Evolutionary conservation across 1,140 invertebrate genomes (phyloP), one percentile per base, ranked within the genome.

Genomic region (Drosophila saltans): DNA sequence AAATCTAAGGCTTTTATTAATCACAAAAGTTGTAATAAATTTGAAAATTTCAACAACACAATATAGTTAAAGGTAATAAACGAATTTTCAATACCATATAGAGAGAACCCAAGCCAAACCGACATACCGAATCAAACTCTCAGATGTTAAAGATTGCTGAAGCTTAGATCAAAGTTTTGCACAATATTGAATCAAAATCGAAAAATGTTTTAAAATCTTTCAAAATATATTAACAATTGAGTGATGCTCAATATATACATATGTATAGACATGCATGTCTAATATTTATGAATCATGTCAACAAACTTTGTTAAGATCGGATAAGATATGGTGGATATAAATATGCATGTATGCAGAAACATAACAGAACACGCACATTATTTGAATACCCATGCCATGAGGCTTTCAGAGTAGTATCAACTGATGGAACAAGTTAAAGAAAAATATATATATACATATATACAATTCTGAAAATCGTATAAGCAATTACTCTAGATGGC

Each of bases 291-390:
- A 26, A 52, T 52, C 21, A 52, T 52, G 16, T 48, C 21, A 48
- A 48, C 45, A 48, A 48, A 24, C n/a, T 52, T 21, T 52, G 21
- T 24, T 52, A 52, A 10, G 21, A 26, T 21, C 21, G 45, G 45
- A 52, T 52, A 52, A 52, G 45, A 52, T 52, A 52, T 52, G 45
- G 9, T 52, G 45, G 21, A 43, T 16, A 5, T 43, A 43, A 10
- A 43, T 16, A 5, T 43, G n/a, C 41, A 43, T 43, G 11, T 43
- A 43, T 43, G 11, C 0, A 43, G 1, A n/a, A n/a, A 43, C 4
- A 43, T 36, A 36, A 36, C 33, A 36, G 33, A 52, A 52, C 45
- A 52, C 21, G 45, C 45, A 48, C 45, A 48, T 48, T 48, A 52
- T 52, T 52, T 52, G 45, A 26, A 10, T 52, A 24, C 45, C 45